phyloP scores from a whole-genome alignment of 2,888 invertebrate genomes.

The Bembecia ichneumoniformis region DNA sequence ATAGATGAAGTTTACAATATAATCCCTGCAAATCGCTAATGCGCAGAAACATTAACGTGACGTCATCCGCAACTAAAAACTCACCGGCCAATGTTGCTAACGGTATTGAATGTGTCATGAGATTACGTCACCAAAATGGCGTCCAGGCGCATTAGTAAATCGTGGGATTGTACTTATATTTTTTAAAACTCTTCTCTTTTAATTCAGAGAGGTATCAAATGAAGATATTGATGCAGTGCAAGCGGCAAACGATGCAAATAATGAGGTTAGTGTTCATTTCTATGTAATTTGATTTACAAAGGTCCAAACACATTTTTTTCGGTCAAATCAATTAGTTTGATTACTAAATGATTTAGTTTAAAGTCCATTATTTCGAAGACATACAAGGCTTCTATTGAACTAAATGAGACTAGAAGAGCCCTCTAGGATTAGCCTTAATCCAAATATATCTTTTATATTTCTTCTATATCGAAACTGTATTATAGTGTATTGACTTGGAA shows the following conservation, averaged over 20 bases:
- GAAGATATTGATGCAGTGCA: conserved; percentile 45
- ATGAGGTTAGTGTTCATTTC: conserved; percentile 28
- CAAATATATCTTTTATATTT: neutral
- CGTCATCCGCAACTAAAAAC: neutral
- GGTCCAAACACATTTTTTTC: conserved; percentile 37
- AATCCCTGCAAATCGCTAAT: neutral
- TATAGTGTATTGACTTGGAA: conserved; percentile 46
- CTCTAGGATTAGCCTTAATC: neutral
- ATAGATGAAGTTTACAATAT: neutral
- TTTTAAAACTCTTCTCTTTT: conserved; percentile 2
- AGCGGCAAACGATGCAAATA: conserved; percentile 35
- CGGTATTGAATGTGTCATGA: no score
- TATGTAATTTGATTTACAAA: conserved; percentile 5
- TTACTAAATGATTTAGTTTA: no score
- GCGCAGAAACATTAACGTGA: neutral
- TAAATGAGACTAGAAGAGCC: neutral
- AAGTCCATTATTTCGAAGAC: no score
- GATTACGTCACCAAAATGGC: no score
- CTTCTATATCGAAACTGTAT: conserved; percentile 2
- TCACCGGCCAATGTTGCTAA: neutral
- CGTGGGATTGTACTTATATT: neutral
- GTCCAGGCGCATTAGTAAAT: neutral
- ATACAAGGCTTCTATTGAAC: neutral
- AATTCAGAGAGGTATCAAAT: conserved; percentile 35
- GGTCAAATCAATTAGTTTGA: neutral